Base-by-base conservation (phyloP, 2,888 invertebrate genomes). In the Lottia gigantea region DNA sequence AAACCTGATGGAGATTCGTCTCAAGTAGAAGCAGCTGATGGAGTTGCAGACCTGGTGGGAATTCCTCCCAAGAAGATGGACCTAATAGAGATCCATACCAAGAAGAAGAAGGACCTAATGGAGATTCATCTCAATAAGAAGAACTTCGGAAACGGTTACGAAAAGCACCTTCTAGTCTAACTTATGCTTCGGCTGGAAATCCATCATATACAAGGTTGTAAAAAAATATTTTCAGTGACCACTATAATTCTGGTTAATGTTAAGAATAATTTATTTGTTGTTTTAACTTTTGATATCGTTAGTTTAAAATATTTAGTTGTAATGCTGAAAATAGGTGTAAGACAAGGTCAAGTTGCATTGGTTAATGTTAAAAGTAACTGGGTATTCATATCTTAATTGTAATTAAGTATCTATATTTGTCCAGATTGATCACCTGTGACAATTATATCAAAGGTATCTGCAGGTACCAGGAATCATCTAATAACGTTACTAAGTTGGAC, bases 391-490 rank as follows among this genome's bases (percentile, higher is more conserved):
- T 15, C 19, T 49, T 49, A 49, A 19, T n/a, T 14, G 16, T 11
- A 15, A 49, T 49, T 19, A n/a, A 49, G 19, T 31, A 49, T 19
- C 16, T 49, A 49, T 49, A 19, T 0, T 49, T 49, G 16, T n/a
- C 49, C 49, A 49, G 49, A 49, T 19, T 49, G 49, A 49, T 49
- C 49, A 49, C 49, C 49, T 49, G 49, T n/a, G 49, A 11, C 19
- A 49, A 49, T 19, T 49, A 49, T 49, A 49, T 14, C 1, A 49
- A n/a, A 49, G 49, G 49, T 49, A 49, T 49, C 49, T 49, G 16
- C 16, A 49, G 19, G 1, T n/a, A 19, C n/a, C 49, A 49, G 8
- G 19, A 19, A 49, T n/a, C 14, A 49, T 49, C 49, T 7, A 7
- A 31, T 49, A 15, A 8, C 19, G 49, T 16, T 55, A 19, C n/a